Evolutionary conservation across 2,113 vertebrate genomes (phyloP), one percentile per base, ranked within the genome.

Genomic region (Pygoscelis antarcticus): DNA sequence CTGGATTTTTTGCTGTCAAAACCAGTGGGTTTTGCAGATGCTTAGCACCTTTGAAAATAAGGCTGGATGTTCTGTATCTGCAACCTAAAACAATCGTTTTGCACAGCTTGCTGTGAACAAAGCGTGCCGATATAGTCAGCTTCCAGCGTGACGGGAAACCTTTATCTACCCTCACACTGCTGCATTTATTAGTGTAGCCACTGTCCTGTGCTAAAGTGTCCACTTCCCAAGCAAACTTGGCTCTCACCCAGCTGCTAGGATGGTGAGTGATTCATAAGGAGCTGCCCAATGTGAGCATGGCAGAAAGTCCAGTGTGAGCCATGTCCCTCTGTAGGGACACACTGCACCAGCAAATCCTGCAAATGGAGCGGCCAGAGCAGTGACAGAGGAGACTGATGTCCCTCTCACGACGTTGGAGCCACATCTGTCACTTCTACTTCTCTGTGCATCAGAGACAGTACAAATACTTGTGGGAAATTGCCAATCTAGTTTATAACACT

Each of bases 121-220:
- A 89, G 13, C 0, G 0, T 29, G 32, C 18, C 0, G 0, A 22
- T 22, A 54, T 2, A 86, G 44, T 14, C 34, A n/a, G 11, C 32
- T 29, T 79, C 26, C 34, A 46, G 32, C 0, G 2, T 4, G 58
- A 70, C 5, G 34, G 47, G 47, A 91, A 84, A 93, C 5, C 23
- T 71, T 79, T 11, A 36, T 68, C 26, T 65, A 52, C 11, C 16
- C 15, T 69, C 22, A 4, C 1, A 0, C 42, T 82, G 60, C 44
- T 79, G 69, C 6, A 36, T 36, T 93, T 68, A 47, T 52, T 27
- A 55, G 51, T 25, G 27, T 52, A 89, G 42, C 52, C 42, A 9
- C 52, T 19, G 4, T 54, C 40, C 68, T 26, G 40, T 16, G 49
- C 23, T 57, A 14, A 46, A 46, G 3, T 7, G 25, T 8, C 42